Percentiles rank a stretch among this genome's conserved stretches.
Conservation (phyloP, 2,888 invertebrate genomes). For the Orchesella flavescens region DNA sequence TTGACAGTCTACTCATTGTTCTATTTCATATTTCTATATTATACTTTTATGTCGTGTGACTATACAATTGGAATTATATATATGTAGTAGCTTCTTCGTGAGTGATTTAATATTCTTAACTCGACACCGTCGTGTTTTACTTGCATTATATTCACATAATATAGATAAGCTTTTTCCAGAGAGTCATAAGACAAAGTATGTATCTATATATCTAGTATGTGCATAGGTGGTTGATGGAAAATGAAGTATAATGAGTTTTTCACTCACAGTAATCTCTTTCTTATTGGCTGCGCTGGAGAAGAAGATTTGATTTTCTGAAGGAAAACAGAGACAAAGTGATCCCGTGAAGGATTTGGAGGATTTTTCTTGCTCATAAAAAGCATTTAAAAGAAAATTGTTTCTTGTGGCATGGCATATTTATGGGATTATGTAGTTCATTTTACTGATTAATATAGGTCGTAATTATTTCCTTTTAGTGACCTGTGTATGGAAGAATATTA, state of each 20-base stretch:
- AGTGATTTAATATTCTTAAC: no score
- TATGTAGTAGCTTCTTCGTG: no score
- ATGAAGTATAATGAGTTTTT: conserved; percentile 21
- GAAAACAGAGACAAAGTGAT: conserved; percentile 20
- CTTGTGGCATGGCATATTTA: no score
- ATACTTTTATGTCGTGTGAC: no score
- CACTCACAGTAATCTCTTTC: conserved; percentile 7
- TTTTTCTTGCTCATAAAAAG: conserved; percentile 20
- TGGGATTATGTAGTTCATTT: no score
- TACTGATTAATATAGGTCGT: no score
- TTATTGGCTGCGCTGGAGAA: conserved; percentile 3
- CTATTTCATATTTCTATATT: no score
- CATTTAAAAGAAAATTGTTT: neutral
- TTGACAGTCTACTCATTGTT: no score
- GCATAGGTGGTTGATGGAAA: neutral
- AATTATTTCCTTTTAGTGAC: no score
- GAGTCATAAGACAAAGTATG: conserved; percentile 4
- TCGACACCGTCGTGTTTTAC: no score
- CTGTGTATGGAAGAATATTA: no score
- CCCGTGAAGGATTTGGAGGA: conserved; percentile 25
- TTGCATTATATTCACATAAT: neutral
- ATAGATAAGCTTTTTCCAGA: conserved; percentile 29
- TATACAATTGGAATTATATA: no score
- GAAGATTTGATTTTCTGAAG: conserved; percentile 16
- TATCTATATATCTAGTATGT: neutral